phyloP scores from a whole-genome alignment of 30 jellyfish, hydroid and myxozoan genomes.

The Mastigias papua region DNA sequence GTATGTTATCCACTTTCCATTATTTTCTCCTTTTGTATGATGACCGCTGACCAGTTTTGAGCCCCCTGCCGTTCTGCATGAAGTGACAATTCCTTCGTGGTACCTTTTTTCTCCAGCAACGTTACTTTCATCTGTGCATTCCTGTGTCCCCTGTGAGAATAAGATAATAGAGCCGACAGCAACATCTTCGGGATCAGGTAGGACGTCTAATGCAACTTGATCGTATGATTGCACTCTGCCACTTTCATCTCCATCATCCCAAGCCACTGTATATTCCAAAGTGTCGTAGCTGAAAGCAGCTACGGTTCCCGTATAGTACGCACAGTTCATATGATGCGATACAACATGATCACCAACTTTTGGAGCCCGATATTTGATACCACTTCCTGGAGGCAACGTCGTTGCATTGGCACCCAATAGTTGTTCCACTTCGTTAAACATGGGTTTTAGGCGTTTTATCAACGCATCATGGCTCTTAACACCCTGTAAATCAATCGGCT shows the following conservation, averaged over 20 bases:
- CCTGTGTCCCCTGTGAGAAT: slow-evolving; percentile 82
- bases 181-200: slow-evolving; percentile 83
- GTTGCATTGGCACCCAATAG: neutral
- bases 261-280: slow-evolving; percentile 77
- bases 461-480: neutral
- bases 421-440: slow-evolving; percentile 14
- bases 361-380: slow-evolving; percentile 58
- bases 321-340: slow-evolving; percentile 65
- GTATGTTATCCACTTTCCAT: slow-evolving; percentile 78
- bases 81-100: slow-evolving; percentile 86
- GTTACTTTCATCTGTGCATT: slow-evolving; percentile 78
- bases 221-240: slow-evolving; percentile 79
- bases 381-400: neutral
- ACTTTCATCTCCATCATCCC: slow-evolving; percentile 90
- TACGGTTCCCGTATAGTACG: slow-evolving; percentile 86
- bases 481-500: slow-evolving; percentile 64
- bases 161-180: slow-evolving; percentile 82
- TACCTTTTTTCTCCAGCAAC: slow-evolving; percentile 76
- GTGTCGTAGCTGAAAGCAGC: slow-evolving; percentile 52
- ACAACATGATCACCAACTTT: slow-evolving; percentile 86
- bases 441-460: slow-evolving; percentile 10
- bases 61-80: slow-evolving; percentile 6
- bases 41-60: slow-evolving; percentile 51
- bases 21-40: slow-evolving; percentile 76
- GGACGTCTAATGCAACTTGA: slow-evolving; percentile 82